These are phyloP conservation scores for Etheostoma nigrum DNA, from an alignment of 2,797 vertebrate genomes.

Conservation along the genomic window DNA sequence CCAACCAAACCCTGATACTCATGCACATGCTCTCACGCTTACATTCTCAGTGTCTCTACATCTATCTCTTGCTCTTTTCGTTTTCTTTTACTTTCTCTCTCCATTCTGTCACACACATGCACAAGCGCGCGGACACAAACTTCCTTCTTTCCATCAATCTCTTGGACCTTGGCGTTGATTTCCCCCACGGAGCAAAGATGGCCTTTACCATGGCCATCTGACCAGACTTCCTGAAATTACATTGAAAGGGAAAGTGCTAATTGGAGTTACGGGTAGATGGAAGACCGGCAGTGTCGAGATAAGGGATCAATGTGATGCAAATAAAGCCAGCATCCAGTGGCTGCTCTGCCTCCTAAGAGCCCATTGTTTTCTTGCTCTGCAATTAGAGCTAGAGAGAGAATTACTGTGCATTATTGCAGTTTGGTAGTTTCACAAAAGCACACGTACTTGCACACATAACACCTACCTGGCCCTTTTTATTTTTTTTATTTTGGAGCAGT, in stretches of 20 bases:
- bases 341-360: slow-evolving; percentile 55
- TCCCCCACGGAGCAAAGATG: slow-evolving; percentile 39
- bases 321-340: slow-evolving; percentile 63
- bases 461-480: slow-evolving; percentile 15
- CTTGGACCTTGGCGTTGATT: slow-evolving; percentile 23
- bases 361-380: slow-evolving; percentile 63
- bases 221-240: slow-evolving; percentile 67
- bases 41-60: neutral
- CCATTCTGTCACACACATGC: neutral
- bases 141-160: slow-evolving; percentile 38
- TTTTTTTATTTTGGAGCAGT: slow-evolving; percentile 29
- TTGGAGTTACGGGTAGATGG: slow-evolving; percentile 63
- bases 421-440: slow-evolving; percentile 58
- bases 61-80: neutral
- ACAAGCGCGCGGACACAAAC: neutral
- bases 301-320: slow-evolving; percentile 70
- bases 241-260: slow-evolving; percentile 67
- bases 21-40: slow-evolving; percentile 9
- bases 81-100: slow-evolving; percentile 11
- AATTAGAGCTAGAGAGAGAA: slow-evolving; percentile 65
- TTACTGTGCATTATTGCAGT: slow-evolving; percentile 47
- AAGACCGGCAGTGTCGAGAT: slow-evolving; percentile 64
- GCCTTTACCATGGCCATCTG: slow-evolving; percentile 54
- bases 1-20: neutral
- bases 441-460: slow-evolving; percentile 29